These are phyloP conservation scores for Pangasius mekongensis DNA, from an alignment of 2,797 vertebrate species.

Conservation along the genomic window DNA sequence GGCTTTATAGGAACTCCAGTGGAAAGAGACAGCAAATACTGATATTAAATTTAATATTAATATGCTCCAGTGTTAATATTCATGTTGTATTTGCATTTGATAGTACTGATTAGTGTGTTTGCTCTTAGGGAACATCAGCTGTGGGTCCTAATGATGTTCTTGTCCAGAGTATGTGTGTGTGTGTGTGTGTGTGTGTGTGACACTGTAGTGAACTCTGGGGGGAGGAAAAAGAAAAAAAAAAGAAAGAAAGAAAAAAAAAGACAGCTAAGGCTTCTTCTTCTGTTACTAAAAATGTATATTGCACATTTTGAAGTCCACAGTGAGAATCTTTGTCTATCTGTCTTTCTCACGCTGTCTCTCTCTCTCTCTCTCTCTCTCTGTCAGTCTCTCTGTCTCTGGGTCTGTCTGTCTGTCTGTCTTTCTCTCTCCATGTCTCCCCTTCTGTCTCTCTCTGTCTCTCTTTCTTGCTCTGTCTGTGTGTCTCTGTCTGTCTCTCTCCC, in stretches of 20 bases:
- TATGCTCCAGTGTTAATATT: too few species aligned
- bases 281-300: slow-evolving; percentile 24
- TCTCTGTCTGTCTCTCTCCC: neutral
- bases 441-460: neutral
- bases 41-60: neutral
- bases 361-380: neutral
- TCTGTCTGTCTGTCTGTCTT: neutral
- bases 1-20: neutral
- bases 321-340: neutral
- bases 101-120: neutral
- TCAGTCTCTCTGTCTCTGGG: neutral
- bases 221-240: neutral
- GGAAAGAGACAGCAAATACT: neutral
- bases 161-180: neutral
- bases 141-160: neutral
- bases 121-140: neutral
- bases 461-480: neutral
- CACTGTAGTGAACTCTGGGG: neutral
- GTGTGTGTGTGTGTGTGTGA: neutral
- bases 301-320: slow-evolving; percentile 1
- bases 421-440: neutral
- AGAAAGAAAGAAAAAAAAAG: neutral
- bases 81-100: neutral
- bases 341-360: neutral
- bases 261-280: slow-evolving; percentile 10